Conservation (phyloP, 2,797 vertebrate species). For the Takifugu rubripes region DNA sequence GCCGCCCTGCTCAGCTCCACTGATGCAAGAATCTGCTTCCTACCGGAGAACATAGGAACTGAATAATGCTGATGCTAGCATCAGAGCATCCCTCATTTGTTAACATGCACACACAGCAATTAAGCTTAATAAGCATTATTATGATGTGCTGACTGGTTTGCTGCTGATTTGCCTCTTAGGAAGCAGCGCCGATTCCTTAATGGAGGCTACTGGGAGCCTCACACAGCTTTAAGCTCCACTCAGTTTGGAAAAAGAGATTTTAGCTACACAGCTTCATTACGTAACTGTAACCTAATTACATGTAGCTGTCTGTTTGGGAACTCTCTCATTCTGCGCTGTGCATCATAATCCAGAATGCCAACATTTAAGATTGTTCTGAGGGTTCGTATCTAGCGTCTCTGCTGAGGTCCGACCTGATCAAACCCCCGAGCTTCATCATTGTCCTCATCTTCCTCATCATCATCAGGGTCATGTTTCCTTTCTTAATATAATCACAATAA, state of each 20-base stretch:
- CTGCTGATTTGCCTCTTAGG: background rate
- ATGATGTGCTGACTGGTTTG: background rate
- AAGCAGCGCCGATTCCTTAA: background rate
- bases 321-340: too few relatives aligned
- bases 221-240: background rate
- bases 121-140: conserved; percentile 2
- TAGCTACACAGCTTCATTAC: too few relatives aligned
- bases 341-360: too few relatives aligned
- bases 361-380: too few relatives aligned
- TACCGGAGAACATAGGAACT: background rate
- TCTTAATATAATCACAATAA: too few relatives aligned
- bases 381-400: conserved; percentile 1
- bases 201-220: background rate
- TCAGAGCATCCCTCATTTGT: background rate
- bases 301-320: too few relatives aligned
- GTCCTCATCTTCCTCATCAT: background rate
- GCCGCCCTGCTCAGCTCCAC: conserved; percentile 1
- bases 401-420: conserved; percentile 25
- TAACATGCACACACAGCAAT: background rate
- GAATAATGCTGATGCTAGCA: background rate
- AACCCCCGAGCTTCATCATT: conserved; percentile 13
- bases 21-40: background rate
- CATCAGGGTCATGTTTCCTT: too few relatives aligned
- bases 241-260: background rate
- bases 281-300: too few relatives aligned